Percentiles rank a stretch among this genome's conserved stretches.
phyloP scores from a whole-genome alignment of 2,113 vertebrate genomes.

The Hyaena hyaena region DNA sequence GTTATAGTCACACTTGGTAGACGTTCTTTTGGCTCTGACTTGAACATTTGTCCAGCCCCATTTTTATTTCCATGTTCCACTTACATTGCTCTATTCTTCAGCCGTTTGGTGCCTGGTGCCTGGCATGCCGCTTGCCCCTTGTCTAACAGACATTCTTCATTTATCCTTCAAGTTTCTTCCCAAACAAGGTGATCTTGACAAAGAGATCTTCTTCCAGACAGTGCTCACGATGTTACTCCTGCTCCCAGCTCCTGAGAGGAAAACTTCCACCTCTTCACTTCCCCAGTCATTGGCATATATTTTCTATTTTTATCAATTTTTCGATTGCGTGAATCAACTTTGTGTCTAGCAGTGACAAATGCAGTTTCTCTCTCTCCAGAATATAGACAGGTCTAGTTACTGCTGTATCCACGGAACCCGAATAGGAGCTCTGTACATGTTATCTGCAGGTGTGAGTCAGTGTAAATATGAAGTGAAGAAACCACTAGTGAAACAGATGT shows the following conservation, averaged over 20 bases:
- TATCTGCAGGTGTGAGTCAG: neutral
- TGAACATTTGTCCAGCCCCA: conserved; percentile 38
- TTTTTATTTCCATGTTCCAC: neutral
- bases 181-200: neutral
- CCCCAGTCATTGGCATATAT: too few relatives aligned
- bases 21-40: conserved; percentile 59
- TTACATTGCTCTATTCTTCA: neutral
- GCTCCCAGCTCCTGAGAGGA: neutral
- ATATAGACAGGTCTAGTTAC: neutral
- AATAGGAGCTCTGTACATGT: neutral
- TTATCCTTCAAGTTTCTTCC: neutral
- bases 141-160: neutral
- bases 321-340: neutral
- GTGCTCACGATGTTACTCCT: too few relatives aligned
- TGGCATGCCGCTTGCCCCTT: neutral
- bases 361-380: neutral
- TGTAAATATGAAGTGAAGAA: neutral
- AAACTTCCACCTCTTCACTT: neutral
- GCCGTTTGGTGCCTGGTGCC: neutral
- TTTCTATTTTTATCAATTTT: neutral
- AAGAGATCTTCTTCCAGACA: neutral
- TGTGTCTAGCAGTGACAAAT: neutral
- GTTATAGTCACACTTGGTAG: conserved; percentile 27
- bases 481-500: neutral
- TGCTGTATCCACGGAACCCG: neutral